These are phyloP conservation scores for Microplitis demolitor DNA, from an alignment of 1,140 invertebrate species.

Conservation along the genomic window DNA sequence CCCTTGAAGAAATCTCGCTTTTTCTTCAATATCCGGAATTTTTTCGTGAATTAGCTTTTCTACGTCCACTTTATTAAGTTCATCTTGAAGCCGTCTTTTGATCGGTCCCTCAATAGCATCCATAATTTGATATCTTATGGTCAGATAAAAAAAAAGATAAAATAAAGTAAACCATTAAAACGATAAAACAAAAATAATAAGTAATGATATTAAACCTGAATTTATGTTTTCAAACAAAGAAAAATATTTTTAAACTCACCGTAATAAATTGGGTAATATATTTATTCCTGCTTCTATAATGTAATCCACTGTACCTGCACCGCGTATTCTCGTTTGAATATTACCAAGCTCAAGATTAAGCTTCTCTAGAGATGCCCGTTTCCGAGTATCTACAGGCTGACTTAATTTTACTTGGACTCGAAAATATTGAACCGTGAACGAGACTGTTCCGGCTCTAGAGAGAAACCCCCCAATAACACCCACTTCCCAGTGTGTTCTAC, in stretches of 20 bases:
- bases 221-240: too few species aligned
- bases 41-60: slow-evolving; percentile 73
- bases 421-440: slow-evolving; percentile 78
- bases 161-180: too few species aligned
- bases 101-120: slow-evolving; percentile 78
- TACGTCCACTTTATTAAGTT: slow-evolving; percentile 73
- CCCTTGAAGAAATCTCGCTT: slow-evolving; percentile 52
- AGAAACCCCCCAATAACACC: slow-evolving; percentile 69
- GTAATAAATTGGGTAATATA: slow-evolving; percentile 78
- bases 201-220: too few species aligned
- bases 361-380: slow-evolving; percentile 72
- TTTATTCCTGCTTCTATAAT: slow-evolving; percentile 77
- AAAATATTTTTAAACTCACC: slow-evolving; percentile 43
- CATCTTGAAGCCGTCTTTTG: slow-evolving; percentile 70
- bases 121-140: slow-evolving; percentile 74
- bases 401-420: slow-evolving; percentile 69
- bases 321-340: slow-evolving; percentile 73
- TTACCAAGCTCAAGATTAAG: slow-evolving; percentile 83
- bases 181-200: too few species aligned
- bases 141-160: not conserved
- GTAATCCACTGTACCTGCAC: slow-evolving; percentile 83
- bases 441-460: slow-evolving; percentile 71
- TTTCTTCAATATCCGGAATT: slow-evolving; percentile 68
- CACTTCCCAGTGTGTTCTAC: slow-evolving; percentile 78
- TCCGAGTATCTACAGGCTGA: slow-evolving; percentile 77